These are phyloP conservation scores for Parochlus steinenii DNA, from an alignment of 2,888 invertebrate genomes.

Conservation along the genomic window DNA sequence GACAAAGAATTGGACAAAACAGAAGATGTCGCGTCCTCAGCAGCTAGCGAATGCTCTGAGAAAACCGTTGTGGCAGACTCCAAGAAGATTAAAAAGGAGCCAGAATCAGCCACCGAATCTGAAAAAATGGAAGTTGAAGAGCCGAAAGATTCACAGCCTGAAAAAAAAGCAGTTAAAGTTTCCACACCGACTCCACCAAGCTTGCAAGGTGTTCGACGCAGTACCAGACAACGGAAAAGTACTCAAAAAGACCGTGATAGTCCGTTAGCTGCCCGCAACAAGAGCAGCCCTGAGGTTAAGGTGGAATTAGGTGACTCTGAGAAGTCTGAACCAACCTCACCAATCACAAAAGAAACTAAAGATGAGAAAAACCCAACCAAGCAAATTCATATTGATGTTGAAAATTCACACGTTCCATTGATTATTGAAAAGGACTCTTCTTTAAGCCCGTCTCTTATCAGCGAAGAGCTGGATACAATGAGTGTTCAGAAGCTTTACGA, in stretches of 20 bases:
- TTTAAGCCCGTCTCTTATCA: constrained; percentile 25
- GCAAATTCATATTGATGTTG: constrained; percentile 8
- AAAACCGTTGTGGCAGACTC: constrained; percentile 21
- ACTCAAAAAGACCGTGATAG: constrained; percentile 22
- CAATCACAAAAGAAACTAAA: constrained; percentile 9
- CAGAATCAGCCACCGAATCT: constrained; percentile 9
- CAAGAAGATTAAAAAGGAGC: constrained; percentile 16
- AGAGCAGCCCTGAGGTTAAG: no score
- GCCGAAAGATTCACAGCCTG: constrained; percentile 32
- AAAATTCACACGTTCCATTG: constrained; percentile 12
- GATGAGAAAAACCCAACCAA: constrained; percentile 9
- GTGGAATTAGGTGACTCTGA: not conserved
- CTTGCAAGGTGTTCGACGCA: constrained; percentile 33
- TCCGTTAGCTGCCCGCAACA: constrained; percentile 6
- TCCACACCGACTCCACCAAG: constrained; percentile 36
- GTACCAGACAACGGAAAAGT: constrained; percentile 32
- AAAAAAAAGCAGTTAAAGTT: constrained; percentile 38
- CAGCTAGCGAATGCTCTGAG: constrained; percentile 33
- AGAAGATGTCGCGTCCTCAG: not conserved
- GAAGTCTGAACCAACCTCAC: constrained; percentile 12
- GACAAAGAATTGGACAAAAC: constrained; percentile 6
- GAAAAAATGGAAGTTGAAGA: constrained; percentile 14
- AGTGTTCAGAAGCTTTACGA: constrained; percentile 31
- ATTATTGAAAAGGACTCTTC: constrained; percentile 22
- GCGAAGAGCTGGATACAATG: constrained; percentile 7